A percentile compares a stretch with the other conserved stretches of the same genome.
phyloP scores from a whole-genome alignment of 2,113 vertebrate genomes.

The Alaudala cheleensis region DNA sequence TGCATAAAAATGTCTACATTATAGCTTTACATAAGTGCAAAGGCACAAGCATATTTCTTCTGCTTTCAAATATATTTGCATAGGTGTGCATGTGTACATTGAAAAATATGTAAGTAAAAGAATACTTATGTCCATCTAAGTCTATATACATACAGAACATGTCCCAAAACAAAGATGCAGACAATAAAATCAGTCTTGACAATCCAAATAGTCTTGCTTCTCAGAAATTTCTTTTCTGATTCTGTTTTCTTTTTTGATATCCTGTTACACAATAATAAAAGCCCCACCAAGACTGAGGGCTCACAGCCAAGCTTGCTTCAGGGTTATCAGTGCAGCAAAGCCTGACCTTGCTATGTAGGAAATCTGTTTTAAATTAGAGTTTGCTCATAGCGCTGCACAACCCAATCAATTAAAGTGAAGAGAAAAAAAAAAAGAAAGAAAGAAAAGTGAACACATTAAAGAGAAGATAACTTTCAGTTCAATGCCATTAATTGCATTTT shows the following conservation, averaged over 20 bases:
- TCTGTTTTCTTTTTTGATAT: not conserved
- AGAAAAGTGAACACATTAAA: not conserved
- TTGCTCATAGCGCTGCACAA: not conserved
- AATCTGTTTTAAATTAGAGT: slow-evolving; percentile 13
- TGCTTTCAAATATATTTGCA: not conserved
- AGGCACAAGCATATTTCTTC: not conserved
- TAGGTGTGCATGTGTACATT: fast-evolving
- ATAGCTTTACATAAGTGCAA: not conserved
- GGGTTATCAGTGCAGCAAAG: not conserved
- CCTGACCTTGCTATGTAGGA: slow-evolving; percentile 20
- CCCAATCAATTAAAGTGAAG: not conserved
- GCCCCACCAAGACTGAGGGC: not conserved
- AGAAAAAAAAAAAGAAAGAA: not conserved
- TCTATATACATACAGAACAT: not conserved
- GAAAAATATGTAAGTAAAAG: not conserved
- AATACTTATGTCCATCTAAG: not conserved
- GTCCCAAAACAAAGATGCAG: not conserved
- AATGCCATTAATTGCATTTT: slow-evolving; percentile 3
- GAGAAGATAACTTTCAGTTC: not conserved
- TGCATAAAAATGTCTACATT: not conserved
- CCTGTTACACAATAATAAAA: not conserved
- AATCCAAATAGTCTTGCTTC: not conserved
- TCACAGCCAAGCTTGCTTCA: not conserved
- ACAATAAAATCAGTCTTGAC: not conserved
- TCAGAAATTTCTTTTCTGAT: not conserved